Percentiles rank a stretch among this genome's conserved stretches.
These are phyloP conservation scores for Oceanites oceanicus DNA, from an alignment of 2,113 vertebrate species.

Conservation along the genomic window DNA sequence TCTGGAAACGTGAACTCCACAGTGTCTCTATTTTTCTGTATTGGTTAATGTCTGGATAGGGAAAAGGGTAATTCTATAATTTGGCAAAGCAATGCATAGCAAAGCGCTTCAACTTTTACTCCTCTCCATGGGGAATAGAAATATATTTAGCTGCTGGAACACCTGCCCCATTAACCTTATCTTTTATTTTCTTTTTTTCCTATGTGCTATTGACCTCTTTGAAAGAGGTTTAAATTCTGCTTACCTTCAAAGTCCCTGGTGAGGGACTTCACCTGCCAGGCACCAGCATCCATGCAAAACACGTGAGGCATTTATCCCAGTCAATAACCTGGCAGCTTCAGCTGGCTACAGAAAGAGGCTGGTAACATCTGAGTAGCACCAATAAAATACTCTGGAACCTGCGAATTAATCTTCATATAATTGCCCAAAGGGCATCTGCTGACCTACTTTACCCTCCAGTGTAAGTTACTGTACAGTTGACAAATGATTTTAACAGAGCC, in stretches of 20 bases:
- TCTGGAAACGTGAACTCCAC: background rate
- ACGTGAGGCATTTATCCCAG: background rate
- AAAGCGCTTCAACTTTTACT: background rate
- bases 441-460: background rate
- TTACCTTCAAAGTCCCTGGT: background rate
- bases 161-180: conserved; percentile 3
- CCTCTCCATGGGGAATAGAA: background rate
- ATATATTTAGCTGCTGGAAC: background rate
- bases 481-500: background rate
- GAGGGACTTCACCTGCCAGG: background rate
- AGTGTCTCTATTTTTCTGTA: background rate
- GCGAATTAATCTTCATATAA: background rate
- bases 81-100: background rate
- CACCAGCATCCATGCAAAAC: background rate
- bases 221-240: background rate
- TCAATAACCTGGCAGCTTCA: background rate
- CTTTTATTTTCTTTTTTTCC: background rate
- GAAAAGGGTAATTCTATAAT: conserved; percentile 9
- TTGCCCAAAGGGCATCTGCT: conserved; percentile 8
- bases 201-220: background rate
- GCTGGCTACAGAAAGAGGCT: background rate
- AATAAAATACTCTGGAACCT: background rate
- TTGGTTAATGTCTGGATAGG: background rate
- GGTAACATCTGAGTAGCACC: background rate
- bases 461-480: background rate